phyloP scores from a whole-genome alignment of 2,113 vertebrate genomes.

The Chloroceryle aenea region DNA sequence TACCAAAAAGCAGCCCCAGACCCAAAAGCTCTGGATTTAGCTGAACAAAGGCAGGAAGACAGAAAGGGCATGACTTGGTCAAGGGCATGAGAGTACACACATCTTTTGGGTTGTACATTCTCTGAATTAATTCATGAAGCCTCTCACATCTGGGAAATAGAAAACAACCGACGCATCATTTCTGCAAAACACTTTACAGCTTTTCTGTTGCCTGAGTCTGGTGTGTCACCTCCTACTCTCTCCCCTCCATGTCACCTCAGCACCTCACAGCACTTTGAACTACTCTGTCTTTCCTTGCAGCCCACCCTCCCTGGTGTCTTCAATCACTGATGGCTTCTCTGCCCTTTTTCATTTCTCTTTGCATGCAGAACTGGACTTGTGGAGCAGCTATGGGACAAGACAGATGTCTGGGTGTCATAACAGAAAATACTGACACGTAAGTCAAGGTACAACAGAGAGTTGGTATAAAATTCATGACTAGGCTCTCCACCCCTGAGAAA shows the following conservation, averaged over 20 bases:
- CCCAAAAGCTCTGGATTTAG: neutral
- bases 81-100: neutral
- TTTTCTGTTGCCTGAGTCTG: neutral
- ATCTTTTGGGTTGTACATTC: neutral
- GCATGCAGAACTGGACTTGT: neutral
- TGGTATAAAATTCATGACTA: neutral
- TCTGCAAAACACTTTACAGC: slow-evolving; percentile 16
- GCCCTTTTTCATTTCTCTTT: neutral
- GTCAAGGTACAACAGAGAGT: neutral
- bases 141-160: neutral
- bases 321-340: neutral
- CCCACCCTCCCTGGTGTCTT: neutral
- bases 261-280: neutral
- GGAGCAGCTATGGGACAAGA: neutral
- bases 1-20: neutral
- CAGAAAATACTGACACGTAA: neutral
- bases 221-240: neutral
- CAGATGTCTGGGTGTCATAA: neutral
- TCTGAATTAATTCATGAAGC: neutral
- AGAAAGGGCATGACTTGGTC: neutral
- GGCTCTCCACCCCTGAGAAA: neutral
- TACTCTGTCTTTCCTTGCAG: neutral
- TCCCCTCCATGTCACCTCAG: neutral
- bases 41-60: neutral
- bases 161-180: slow-evolving; percentile 20